phyloP scores from a whole-genome alignment of 2,888 invertebrate species.

The Aquatica leii region DNA sequence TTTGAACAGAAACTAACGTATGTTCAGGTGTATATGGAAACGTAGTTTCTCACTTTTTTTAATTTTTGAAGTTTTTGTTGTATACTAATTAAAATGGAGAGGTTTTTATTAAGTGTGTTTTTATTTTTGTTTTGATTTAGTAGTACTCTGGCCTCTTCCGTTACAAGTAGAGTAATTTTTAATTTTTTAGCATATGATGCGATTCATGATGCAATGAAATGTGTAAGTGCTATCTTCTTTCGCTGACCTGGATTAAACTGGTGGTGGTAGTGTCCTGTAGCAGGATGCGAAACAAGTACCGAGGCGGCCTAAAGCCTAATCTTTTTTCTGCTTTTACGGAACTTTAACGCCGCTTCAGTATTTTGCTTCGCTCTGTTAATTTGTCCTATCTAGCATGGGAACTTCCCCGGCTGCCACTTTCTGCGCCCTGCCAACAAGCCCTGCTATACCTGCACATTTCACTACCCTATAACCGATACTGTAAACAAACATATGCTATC shows the following conservation, averaged over 20 bases:
- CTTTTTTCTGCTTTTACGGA: conserved; percentile 30
- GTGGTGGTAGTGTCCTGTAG: conserved; percentile 43
- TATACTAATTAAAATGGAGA: conserved; percentile 21
- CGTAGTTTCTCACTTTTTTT: conserved; percentile 25
- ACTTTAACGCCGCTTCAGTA: conserved; percentile 40
- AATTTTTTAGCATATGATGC: conserved; percentile 49
- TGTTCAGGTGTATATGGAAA: conserved; percentile 17
- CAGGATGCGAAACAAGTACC: conserved; percentile 42
- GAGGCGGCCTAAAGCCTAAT: conserved; percentile 38
- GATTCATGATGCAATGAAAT: conserved; percentile 59
- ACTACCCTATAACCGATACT: conserved; percentile 34
- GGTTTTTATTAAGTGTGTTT: conserved; percentile 27
- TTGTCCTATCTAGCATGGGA: conserved; percentile 47
- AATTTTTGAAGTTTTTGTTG: conserved; percentile 34
- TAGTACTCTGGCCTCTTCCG: conserved; percentile 26
- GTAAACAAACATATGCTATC: conserved; percentile 33
- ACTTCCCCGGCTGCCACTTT: conserved; percentile 44
- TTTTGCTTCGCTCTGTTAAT: conserved; percentile 42
- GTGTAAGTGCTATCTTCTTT: conserved; percentile 49
- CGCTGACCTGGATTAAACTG: conserved; percentile 43
- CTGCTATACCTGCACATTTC: conserved; percentile 45
- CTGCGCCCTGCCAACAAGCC: conserved; percentile 56
- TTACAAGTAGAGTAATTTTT: conserved; percentile 40
- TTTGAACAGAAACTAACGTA: no score
- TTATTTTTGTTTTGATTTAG: conserved; percentile 25